Base-by-base conservation (phyloP, 2,888 invertebrate species). In the Gibbula magus region DNA sequence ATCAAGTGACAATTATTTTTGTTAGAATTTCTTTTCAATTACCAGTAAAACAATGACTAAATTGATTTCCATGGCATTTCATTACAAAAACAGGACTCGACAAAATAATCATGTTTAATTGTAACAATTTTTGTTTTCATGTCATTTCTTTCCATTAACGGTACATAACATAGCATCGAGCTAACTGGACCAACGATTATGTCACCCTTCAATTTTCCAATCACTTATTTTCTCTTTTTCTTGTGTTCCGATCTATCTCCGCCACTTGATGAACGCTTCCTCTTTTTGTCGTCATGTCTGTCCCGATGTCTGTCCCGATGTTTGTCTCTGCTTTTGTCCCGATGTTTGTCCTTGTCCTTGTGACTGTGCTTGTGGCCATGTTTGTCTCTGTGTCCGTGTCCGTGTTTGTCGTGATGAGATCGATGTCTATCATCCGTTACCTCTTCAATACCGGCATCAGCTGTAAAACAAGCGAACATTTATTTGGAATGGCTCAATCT, bases 391-490 rank as follows among this genome's bases (percentile, higher is more conserved):
- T 76, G 76, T 20, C 75, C 77, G 45, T n/a, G 70, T 10, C n/a
- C 45, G 13, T 45, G 45, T 45, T 45, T 45, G 45, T 45, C 45
- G 13, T 10, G 45, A 10, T 10, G 45, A 45, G 45, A 13, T 1
- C 10, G 45, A 13, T 45, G 45, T 45, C 45, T 5, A 10, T 85
- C 85, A n/a, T 51, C 81, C 22, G 82, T 84, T 10, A 83, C 85
- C 51, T 82, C 80, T 32, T 87, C 87, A 18, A 79, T 80, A 79
- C 87, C 87, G 81, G 86, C 83, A 80, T 87, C 87, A 75, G 87
- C 88, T 88, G 82, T 18, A 83, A 85, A n/a, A 61, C 13, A 51
- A 77, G 61, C 0, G 25, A 10, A 20, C 20, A 29, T 2, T 20
- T 22, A 1, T 8, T 2, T 29, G 29, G 29, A 25, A 2, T 22